A percentile compares a stretch with the other conserved stretches of the same genome.
Evolutionary conservation across 2,113 vertebrate species (phyloP).

Genomic region (Lamprologus speciosus): DNA sequence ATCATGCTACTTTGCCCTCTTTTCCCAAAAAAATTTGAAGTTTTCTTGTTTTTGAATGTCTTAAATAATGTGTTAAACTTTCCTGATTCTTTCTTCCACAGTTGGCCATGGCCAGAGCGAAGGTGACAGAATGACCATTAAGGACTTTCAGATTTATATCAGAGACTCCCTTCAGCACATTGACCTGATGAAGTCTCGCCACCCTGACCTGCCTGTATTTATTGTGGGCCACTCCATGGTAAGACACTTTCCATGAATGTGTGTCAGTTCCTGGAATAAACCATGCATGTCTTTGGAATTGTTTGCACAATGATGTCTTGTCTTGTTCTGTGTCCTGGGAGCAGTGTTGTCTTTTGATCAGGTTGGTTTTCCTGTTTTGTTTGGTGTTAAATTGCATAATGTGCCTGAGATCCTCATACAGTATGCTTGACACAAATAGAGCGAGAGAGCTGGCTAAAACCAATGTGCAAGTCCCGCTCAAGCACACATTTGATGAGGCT

Average conservation of each 20-base stretch:
- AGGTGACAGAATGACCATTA: conserved; percentile 87
- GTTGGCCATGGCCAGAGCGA: conserved; percentile 96
- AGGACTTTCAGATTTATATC: conserved; percentile 88
- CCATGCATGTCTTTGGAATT: background rate
- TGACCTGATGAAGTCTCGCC: conserved; percentile 77
- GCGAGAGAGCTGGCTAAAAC: background rate
- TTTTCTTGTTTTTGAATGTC: background rate
- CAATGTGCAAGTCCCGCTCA: background rate
- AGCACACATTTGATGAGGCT: background rate
- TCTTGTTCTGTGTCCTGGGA: background rate
- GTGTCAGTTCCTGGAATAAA: background rate
- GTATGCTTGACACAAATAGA: background rate
- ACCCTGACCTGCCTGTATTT: conserved; percentile 82
- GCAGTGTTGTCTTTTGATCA: background rate
- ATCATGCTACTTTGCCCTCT: background rate
- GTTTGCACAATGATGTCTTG: background rate
- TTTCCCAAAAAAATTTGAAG: accelerated
- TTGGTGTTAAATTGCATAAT: background rate
- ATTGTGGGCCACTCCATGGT: conserved; percentile 97
- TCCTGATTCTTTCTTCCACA: conserved; percentile 46
- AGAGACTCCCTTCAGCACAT: conserved; percentile 89
- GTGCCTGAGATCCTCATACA: background rate
- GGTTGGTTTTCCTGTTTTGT: background rate
- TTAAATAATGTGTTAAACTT: background rate
- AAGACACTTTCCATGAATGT: background rate